Evolutionary conservation across 2,797 vertebrate species (phyloP), one percentile per base, ranked within the genome.

Genomic region (Pseudochirops corinnae): DNA sequence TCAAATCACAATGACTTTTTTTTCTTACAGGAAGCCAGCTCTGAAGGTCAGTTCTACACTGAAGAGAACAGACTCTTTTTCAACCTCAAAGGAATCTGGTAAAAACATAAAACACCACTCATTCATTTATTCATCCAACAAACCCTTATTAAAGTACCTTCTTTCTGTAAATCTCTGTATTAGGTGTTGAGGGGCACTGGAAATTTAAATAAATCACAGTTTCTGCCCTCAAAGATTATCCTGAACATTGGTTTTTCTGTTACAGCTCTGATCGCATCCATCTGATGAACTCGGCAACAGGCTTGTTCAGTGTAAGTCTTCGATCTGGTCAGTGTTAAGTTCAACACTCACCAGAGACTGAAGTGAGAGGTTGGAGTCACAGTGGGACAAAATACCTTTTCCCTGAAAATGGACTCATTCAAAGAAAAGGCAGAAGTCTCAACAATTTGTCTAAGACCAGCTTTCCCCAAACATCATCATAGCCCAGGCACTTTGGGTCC

Each of bases 1-100:
- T 55, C 55, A 91, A 55, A 91, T 53, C 39, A 28, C 33, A 31
- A 11, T 28, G 14, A 39, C 56, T 74, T 96, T 92, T 97, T 93
- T 96, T 39, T 56, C 0, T 96, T 96, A 87, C 97, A 98, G 98
- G 98, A 98, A 91, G 90, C 97, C 60, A 95, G 50, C 29, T 97
- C 96, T 0, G 91, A 97, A 31, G 92, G 93, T 92, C 95, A 96
- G 50, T 98, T 98, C 92, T 95, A 94, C 11, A 90, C 24, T 0
- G 5, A 96, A 90, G 91, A 5, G 4, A 46, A 94, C 52, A 92
- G 0, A 4, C 94, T 98, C 53, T 31, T n/a, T 6, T 21, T 98
- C 95, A 96, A 56, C 96, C 56, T 98, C 5, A 94, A 67, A 56
- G n/a, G 50, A 0, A 58, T 98, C 96, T 97, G 96, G 98, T 98